phyloP scores from a whole-genome alignment of 2,888 invertebrate genomes.

The Pseudococcus viburni region DNA sequence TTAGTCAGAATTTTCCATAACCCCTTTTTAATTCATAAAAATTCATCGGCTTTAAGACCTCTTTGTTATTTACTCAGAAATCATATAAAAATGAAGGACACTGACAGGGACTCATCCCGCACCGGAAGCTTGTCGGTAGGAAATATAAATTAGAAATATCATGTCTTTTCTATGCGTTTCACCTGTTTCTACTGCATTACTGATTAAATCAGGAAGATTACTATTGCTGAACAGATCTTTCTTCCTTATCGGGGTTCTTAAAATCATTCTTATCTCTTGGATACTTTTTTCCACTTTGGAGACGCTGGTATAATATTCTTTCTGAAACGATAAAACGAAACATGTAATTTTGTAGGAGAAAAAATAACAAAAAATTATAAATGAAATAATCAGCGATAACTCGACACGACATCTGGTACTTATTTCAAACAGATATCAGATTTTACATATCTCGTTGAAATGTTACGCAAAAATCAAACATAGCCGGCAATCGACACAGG shows the following conservation, averaged over 20 bases:
- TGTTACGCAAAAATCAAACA: not conserved
- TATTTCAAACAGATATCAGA: not conserved
- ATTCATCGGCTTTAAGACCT: too few relatives aligned
- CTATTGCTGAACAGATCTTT: too few relatives aligned
- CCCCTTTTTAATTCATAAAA: too few relatives aligned
- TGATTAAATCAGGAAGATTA: not conserved
- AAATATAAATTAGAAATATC: not conserved
- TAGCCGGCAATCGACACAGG: too few relatives aligned
- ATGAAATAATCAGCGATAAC: not conserved
- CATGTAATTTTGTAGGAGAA: not conserved
- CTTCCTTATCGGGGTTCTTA: slow-evolving; percentile 38
- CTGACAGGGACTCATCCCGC: too few relatives aligned
- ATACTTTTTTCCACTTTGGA: slow-evolving; percentile 40
- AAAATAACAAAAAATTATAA: not conserved
- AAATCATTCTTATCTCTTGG: slow-evolving; percentile 2
- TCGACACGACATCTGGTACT: not conserved
- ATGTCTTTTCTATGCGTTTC: not conserved
- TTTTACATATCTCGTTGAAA: not conserved
- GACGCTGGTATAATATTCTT: not conserved
- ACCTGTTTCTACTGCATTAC: not conserved
- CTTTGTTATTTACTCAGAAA: too few relatives aligned
- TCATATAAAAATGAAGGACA: too few relatives aligned
- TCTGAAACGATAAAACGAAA: not conserved
- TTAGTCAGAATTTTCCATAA: too few relatives aligned
- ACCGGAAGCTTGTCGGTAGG: too few relatives aligned